Base-by-base conservation (phyloP, 2,888 invertebrate species). In the Clivina fossor region DNA sequence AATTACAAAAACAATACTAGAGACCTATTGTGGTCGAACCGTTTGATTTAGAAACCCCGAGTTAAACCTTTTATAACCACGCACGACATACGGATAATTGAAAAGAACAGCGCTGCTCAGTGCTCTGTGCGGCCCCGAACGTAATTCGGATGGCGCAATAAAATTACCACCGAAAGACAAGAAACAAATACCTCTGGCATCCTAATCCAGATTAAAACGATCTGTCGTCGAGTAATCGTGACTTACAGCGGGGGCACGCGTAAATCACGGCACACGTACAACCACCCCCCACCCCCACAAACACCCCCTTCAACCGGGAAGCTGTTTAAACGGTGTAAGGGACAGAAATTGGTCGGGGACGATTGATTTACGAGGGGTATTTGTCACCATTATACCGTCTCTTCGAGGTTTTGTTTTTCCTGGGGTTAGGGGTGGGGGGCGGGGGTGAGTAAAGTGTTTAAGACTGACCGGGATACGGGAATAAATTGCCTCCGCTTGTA, bases 201-300 rank as follows among this genome's bases (percentile, higher is more conserved):
- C 58, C 63, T 64, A 64, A 64, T 63, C 64, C 63, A 64, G 64
- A 64, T 64, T 64, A 64, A 64, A 60, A 58, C 61, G 62, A 60
- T 59, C 60, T 63, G 64, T 63, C 63, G 46, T 58, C 16, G 40
- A 18, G 40, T 49, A 51, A 47, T 53, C 47, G 55, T 53, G 56
- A 58, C 46, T 56, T 40, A 47, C 46, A 28, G 48, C 11, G 32
- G 46, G 55, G 40, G 46, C 41, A 30, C 33, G 44, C 55, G 46
- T 56, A 53, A 57, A 55, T 46, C 50, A 57, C 44, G 16, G 44
- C 11, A 15, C 15, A n/a, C n/a, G n/a, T 11, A 3, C 4, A 13
- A 11, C 15, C 43, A 8, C 43, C 22, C 26, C 15, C 35, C 35
- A 3, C 15, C 15, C 2, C 3, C 15, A 15, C 5, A 13, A 11